phyloP scores from a whole-genome alignment of 2,797 vertebrate genomes.

The Ispidina lecontei region DNA sequence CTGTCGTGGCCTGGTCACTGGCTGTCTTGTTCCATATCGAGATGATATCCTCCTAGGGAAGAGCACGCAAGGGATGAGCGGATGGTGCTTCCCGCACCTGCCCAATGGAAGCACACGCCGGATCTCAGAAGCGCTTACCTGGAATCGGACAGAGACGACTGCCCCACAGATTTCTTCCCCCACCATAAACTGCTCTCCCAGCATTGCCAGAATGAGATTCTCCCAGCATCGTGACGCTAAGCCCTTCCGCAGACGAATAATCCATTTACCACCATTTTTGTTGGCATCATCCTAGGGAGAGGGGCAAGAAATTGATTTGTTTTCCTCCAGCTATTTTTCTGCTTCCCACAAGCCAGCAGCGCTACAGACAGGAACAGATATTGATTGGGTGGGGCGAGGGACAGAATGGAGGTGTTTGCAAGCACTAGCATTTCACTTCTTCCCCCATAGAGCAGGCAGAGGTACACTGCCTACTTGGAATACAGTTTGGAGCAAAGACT shows the following conservation, averaged over 20 bases:
- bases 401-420: neutral
- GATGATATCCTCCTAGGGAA: slow-evolving; percentile 83
- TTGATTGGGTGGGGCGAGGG: slow-evolving; percentile 18
- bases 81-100: neutral
- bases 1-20: slow-evolving; percentile 85
- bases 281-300: slow-evolving; percentile 83
- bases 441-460: neutral
- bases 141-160: slow-evolving; percentile 95
- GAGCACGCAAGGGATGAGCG: neutral
- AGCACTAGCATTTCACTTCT: neutral
- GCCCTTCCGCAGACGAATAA: slow-evolving; percentile 89
- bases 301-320: slow-evolving; percentile 24
- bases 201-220: slow-evolving; percentile 96
- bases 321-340: neutral
- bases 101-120: accelerated
- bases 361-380: neutral
- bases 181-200: slow-evolving; percentile 99
- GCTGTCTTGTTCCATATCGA: slow-evolving; percentile 89
- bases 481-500: neutral
- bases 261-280: slow-evolving; percentile 87
- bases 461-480: neutral
- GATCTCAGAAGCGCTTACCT: slow-evolving; percentile 74
- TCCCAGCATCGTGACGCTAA: slow-evolving; percentile 98
- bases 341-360: neutral
- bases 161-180: slow-evolving; percentile 98